Percentiles rank a stretch among this genome's conserved stretches.
These are phyloP conservation scores for Smittia sp. DNA, from an alignment of 2,888 invertebrate genomes.

Conservation along the genomic window DNA sequence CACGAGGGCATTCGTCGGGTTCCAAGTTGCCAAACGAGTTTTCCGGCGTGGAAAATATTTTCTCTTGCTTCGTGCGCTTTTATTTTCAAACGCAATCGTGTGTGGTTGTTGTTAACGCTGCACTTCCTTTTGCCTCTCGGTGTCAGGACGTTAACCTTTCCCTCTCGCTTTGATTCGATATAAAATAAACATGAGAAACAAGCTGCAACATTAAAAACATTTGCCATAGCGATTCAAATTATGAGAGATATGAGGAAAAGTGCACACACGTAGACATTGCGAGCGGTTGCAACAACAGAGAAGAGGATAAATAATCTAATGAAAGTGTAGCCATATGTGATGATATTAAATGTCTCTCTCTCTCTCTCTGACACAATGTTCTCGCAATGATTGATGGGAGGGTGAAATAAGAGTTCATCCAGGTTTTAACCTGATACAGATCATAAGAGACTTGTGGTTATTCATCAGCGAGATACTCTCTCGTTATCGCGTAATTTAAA, in stretches of 20 bases:
- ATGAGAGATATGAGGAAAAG: background rate
- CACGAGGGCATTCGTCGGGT: background rate
- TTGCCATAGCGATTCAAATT: constrained; percentile 7
- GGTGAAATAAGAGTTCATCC: background rate
- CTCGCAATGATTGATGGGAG: constrained; percentile 14
- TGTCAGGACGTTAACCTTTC: constrained; percentile 16
- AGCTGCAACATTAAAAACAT: constrained; percentile 18
- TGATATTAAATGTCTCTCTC: background rate
- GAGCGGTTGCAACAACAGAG: background rate
- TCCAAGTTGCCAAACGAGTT: background rate
- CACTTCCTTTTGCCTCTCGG: constrained; percentile 4
- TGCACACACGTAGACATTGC: background rate
- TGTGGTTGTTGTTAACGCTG: background rate
- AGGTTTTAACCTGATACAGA: background rate
- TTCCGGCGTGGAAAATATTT: background rate
- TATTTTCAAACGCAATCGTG: background rate
- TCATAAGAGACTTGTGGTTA: background rate
- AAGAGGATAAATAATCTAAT: background rate
- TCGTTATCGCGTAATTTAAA: background rate
- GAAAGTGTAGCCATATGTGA: background rate
- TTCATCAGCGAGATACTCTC: background rate
- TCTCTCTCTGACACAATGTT: constrained; percentile 4
- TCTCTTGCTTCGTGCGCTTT: background rate
- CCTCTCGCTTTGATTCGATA: background rate
- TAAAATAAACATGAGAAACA: constrained; percentile 10